Evolutionary conservation across 2,113 vertebrate species (phyloP), one percentile per base, ranked within the genome.

Genomic region (Machaerirhynchus nigripectus): DNA sequence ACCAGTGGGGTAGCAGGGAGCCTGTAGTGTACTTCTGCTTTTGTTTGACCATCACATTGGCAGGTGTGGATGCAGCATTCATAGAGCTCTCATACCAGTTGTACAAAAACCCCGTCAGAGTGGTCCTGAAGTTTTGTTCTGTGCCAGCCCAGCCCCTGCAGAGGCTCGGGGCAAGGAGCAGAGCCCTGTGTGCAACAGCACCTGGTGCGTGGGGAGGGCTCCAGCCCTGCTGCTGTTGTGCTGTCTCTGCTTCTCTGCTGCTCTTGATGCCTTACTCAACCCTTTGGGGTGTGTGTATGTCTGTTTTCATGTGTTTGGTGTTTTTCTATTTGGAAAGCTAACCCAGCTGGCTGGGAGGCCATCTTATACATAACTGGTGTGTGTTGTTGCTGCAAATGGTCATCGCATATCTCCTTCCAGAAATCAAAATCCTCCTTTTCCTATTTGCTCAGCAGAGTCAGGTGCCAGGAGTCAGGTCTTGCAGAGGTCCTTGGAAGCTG

Each of bases 401-500:
- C 47, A 5, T 12, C 0, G 0, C 1, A 1, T 7, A 0, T 31
- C 18, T 49, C 49, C 20, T 60, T 49, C 31, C 42, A 35, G 40
- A 50, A 15, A 31, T 37, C 12, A 73, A 31, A 77, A 52, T 69
- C 42, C 7, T 49, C 35, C 23, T 84, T 44, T 33, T 64, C 21
- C 12, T 13, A 0, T 18, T 9, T 39, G 28, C 8, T 23, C 53
- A 40, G 80, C 59, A 28, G 60, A 22, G 42, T 26, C 12, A 5
- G 46, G 27, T 46, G 55, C 35, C 44, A 15, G 16, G 49, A 55
- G 21, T 39, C 14, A 1, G 35, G 56, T 28, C 13, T 14, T 12
- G 44, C 4, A 19, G 60, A 42, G 15, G 44, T 56, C 55, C 30
- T 6, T 3, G n/a, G 63, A 22, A 89, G 60, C 40, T 7, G 16